Base-by-base conservation (phyloP, 2,113 vertebrate species). In the Arothron firmamentum region DNA sequence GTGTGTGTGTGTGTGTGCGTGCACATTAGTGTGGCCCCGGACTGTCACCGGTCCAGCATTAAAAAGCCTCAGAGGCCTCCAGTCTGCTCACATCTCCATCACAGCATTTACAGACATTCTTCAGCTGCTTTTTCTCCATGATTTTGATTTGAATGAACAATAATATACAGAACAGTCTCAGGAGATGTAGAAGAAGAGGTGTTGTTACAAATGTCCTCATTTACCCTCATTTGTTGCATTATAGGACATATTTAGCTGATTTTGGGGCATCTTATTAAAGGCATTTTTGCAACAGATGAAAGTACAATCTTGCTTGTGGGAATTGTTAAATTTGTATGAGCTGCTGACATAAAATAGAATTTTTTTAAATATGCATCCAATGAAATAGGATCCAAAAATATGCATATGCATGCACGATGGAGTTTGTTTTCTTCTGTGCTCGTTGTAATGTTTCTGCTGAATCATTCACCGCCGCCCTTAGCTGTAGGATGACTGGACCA, bases 51-150 rank as follows among this genome's bases (percentile, higher is more conserved):
- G 25, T 28, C 25, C 6, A 28, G 25, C 25, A 28, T 28, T 28
- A 28, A 28, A 28, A 2, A 49, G 34, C 9, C 20, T 62, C 12
- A 61, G 15, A 67, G 51, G 48, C 14, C 51, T 7, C 2, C 56
- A 56, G 56, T 70, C 67, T n/a, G 7, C n/a, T 65, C 67, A 38
- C 19, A 69, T 74, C 50, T 56, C 23, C 66, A 56, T 63, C 67
- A 69, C 31, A 54, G 56, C 69, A 12, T 38, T 38, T 38, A 12
- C 34, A 38, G 34, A 67, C 75, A 74, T 58, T 77, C 65, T 70
- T 80, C 49, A 58, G 59, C 59, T 10, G 65, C 74, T 72, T 41
- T 57, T 45, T 2, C 42, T 4, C 49, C 1, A 12, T 3, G 34
- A 38, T 9, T 38, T 38, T 10, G 11, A 38, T 38, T 38, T 12